Conservation (phyloP, 2,888 invertebrate genomes). For the Rotaria socialis region DNA sequence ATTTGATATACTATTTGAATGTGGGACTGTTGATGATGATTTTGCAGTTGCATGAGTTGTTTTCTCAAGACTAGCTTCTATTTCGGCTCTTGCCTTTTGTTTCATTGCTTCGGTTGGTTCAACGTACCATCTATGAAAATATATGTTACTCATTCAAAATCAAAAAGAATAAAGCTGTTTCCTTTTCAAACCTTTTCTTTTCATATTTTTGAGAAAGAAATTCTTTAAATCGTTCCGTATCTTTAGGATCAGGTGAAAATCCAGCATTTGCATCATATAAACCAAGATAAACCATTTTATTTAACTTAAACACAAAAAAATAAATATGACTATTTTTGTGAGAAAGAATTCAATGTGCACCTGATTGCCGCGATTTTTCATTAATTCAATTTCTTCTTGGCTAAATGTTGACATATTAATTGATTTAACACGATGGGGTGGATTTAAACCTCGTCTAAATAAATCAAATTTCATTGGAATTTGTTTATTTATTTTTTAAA, state of each 20-base stretch:
- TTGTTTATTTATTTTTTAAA: too few species aligned
- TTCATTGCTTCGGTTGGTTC: conserved; percentile 28
- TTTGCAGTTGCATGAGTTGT: not conserved
- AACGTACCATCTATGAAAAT: not conserved
- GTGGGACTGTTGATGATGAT: not conserved
- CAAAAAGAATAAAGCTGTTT: not conserved
- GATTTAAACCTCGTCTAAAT: conserved; percentile 37
- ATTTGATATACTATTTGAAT: not conserved
- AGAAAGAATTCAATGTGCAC: not conserved
- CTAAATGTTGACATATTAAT: conserved; percentile 29
- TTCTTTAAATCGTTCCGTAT: conserved; percentile 32
- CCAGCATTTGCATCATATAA: conserved; percentile 33
- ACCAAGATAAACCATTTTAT: conserved; percentile 37
- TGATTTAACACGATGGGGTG: conserved; percentile 33
- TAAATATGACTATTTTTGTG: not conserved
- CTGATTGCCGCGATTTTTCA: conserved; percentile 15
- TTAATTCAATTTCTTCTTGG: conserved; percentile 20
- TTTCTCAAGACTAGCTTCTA: not conserved
- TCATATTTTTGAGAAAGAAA: conserved; percentile 35
- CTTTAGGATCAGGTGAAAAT: conserved; percentile 33
- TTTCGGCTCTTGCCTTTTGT: conserved; percentile 23
- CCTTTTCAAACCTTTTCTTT: not conserved
- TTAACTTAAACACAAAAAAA: not conserved
- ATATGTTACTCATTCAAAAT: too few species aligned
- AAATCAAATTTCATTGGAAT: too few species aligned